These are phyloP conservation scores for Argyra leucocephala DNA, from an alignment of 2,888 invertebrate species.

Conservation along the genomic window DNA sequence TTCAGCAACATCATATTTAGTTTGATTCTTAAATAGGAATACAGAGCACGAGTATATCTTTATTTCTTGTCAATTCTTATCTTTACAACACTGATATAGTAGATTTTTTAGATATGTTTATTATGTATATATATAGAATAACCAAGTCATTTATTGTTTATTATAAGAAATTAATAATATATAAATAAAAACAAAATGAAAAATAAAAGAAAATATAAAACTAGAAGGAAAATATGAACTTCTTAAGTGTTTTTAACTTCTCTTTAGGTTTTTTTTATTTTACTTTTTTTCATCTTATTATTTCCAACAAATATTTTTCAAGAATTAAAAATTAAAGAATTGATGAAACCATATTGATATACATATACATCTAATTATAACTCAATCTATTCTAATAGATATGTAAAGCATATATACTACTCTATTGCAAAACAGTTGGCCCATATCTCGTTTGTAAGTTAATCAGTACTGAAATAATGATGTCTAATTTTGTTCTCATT, in stretches of 20 bases:
- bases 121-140: background rate
- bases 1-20: background rate
- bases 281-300: background rate
- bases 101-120: too few relatives aligned
- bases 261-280: too few relatives aligned
- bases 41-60: background rate
- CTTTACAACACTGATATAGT: too few relatives aligned
- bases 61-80: too few relatives aligned
- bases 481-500: too few relatives aligned
- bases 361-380: too few relatives aligned
- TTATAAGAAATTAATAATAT: background rate
- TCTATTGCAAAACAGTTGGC: too few relatives aligned
- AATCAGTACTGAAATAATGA: too few relatives aligned
- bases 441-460: too few relatives aligned
- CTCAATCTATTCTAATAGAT: too few relatives aligned
- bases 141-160: background rate
- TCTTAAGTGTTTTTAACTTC: background rate
- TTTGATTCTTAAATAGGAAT: background rate
- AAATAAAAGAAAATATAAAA: background rate
- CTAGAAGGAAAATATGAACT: background rate
- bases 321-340: background rate
- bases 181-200: background rate
- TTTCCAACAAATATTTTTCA: background rate
- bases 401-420: too few relatives aligned
- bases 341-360: too few relatives aligned